Base-by-base conservation (phyloP, 1,140 invertebrate genomes). In the Hycleus cichorii region DNA sequence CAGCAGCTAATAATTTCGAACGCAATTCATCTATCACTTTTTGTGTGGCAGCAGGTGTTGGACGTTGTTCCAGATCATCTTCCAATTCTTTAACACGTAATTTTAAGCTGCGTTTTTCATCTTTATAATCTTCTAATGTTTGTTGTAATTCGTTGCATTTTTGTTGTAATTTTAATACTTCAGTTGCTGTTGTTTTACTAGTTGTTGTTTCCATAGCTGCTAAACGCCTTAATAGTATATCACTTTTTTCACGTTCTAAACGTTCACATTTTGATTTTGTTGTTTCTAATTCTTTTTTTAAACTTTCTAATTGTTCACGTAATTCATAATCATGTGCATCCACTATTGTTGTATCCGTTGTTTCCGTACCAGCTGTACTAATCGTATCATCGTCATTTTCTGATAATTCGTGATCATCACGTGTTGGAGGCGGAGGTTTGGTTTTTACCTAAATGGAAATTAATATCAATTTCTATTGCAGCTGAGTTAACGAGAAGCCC, bases 191-290 rank as follows among this genome's bases (percentile, higher is more conserved):
- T 2, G 83, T 87, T 56, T 85, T 83, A 65, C 83, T 82, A 1
- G 87, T 82, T n/a, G 82, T 78, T 0, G 84, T 83, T 61, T 91
- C 88, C 70, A 90, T 84, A 6, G 84, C 84, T 6, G 87, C 81
- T 44, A 93, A 72, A 57, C 88, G 78, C 62, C 89, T 76, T 12
- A 91, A 73, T 46, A 93, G 69, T 60, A 95, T 86, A 64, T 94
- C 91, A 67, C 86, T 90, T 68, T 94, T 94, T 69, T 94, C 91
- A 53, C 87, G 85, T 74, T 94, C 91, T 1, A 87, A 82, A 66
- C 82, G 77, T 65, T 91, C 88, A 66, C 89, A 91, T 65, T 75
- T 77, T 62, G 76, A 63, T 77, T 79, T 81, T 72, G 82, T 76
- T 60, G 81, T 75, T 66, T 84, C 80, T 59, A 87, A 68, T 62